Evolutionary conservation across 1,140 invertebrate species (phyloP).

Genomic region (Acromyrmex heyeri): DNA sequence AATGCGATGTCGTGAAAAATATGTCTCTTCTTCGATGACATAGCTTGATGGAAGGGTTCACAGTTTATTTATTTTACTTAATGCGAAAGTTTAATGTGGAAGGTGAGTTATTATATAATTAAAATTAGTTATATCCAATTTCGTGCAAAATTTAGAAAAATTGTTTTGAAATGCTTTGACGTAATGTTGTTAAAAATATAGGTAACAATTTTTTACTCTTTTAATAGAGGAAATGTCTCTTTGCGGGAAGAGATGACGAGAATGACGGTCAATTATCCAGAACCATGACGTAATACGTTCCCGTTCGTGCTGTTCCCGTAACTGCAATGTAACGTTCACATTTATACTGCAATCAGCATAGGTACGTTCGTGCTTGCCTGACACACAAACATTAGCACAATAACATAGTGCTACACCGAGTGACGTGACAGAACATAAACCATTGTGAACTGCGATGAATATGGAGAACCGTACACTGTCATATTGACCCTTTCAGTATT

Average conservation of each 20-base stretch:
- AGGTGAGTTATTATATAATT: background rate
- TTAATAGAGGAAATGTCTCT: background rate
- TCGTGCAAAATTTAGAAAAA: background rate
- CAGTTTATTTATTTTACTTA: constrained; percentile 11
- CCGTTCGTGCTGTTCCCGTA: background rate
- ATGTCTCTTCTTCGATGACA: background rate
- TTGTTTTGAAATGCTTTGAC: background rate
- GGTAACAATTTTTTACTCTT: background rate
- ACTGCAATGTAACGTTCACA: background rate
- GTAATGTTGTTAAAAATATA: background rate
- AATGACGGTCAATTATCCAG: constrained; percentile 27
- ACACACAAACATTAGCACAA: constrained; percentile 29
- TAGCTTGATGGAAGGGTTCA: background rate
- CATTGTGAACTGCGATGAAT: constrained; percentile 37
- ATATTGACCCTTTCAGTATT: constrained; percentile 23
- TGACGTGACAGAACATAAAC: constrained; percentile 55
- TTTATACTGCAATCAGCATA: background rate
- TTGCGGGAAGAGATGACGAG: background rate
- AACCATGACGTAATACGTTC: constrained; percentile 21
- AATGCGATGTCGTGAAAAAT: background rate
- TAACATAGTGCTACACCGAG: constrained; percentile 28
- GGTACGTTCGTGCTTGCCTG: background rate
- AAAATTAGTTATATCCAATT: constrained; percentile 11
- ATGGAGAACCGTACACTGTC: background rate
- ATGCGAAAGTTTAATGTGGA: background rate